Percentiles rank a stretch among this genome's conserved stretches.
Conservation (phyloP, 2,888 invertebrate species). For the Acrobasis repandana region DNA sequence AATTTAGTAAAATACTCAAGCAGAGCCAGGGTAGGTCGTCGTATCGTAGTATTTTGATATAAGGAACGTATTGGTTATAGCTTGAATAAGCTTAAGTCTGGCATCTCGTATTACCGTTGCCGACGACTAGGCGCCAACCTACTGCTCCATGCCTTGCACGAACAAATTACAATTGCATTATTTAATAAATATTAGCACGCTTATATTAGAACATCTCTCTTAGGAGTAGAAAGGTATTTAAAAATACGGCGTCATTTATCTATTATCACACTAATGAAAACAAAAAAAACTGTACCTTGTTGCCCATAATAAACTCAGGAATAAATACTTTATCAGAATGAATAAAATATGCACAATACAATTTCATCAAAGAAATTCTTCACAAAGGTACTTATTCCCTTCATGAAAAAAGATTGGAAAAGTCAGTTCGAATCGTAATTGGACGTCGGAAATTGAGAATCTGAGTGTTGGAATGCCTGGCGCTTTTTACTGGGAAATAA, state of each 20-base stretch:
- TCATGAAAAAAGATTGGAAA: neutral
- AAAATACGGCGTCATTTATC: no score
- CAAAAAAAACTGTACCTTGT: no score
- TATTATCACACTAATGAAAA: no score
- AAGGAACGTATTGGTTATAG: constrained; percentile 52
- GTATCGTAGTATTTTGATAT: constrained; percentile 23
- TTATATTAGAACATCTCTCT: neutral
- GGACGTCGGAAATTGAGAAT: constrained; percentile 20
- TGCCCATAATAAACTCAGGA: no score
- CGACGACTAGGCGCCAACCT: constrained; percentile 65
- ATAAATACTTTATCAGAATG: no score
- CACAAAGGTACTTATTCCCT: no score
- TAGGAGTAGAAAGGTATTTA: no score
- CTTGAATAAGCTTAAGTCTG: constrained; percentile 58
- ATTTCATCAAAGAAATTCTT: no score
- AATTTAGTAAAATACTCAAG: neutral
- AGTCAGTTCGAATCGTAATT: neutral
- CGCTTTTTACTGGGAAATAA: neutral
- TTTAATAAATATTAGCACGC: neutral
- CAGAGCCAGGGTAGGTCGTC: neutral
- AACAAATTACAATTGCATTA: constrained; percentile 10
- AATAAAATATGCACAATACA: no score
- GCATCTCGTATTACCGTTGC: constrained; percentile 80
- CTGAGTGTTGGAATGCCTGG: neutral
- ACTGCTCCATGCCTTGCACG: constrained; percentile 30